These are phyloP conservation scores for Actinernus sp. DNA, from an alignment of 92 coral and sea anemone genomes.

Conservation along the genomic window DNA sequence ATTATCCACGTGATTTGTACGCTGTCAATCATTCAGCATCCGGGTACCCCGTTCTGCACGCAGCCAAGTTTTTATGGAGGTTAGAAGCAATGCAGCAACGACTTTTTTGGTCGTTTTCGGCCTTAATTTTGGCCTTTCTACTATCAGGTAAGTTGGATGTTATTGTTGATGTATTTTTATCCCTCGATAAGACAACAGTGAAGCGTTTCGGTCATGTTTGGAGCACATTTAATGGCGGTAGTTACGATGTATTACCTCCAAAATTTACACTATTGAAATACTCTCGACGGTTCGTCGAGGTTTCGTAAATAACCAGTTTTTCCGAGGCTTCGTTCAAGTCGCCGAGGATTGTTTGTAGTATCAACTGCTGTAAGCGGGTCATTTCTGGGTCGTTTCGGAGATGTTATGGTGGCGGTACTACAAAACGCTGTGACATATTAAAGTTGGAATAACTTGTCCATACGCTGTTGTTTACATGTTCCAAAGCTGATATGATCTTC, in stretches of 20 bases:
- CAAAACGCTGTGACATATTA: neutral
- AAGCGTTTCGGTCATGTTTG: too few species aligned
- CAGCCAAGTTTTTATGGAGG: constrained; percentile 37
- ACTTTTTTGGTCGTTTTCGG: constrained; percentile 50
- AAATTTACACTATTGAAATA: constrained; percentile 26
- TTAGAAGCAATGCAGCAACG: constrained; percentile 23
- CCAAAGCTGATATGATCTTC: constrained; percentile 44
- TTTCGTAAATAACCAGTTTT: constrained; percentile 27
- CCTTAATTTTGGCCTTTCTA: constrained; percentile 38
- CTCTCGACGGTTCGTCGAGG: constrained; percentile 23
- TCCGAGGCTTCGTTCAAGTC: constrained; percentile 7
- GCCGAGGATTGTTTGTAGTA: constrained; percentile 5
- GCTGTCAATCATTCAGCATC: constrained; percentile 76
- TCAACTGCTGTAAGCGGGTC: constrained; percentile 7
- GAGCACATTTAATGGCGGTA: too few species aligned
- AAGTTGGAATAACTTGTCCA: constrained; percentile 1
- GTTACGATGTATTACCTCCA: too few species aligned
- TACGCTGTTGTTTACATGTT: constrained; percentile 62
- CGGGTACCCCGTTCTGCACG: constrained; percentile 52
- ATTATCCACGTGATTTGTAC: constrained; percentile 68
- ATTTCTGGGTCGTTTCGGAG: constrained; percentile 8
- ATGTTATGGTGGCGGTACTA: neutral
- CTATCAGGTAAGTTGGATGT: constrained; percentile 41
- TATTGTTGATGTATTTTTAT: too few species aligned
- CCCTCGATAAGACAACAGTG: too few species aligned